Evolutionary conservation across 2,113 vertebrate species (phyloP), one percentile per base, ranked within the genome.

Genomic region (Tetraodon nigroviridis): DNA sequence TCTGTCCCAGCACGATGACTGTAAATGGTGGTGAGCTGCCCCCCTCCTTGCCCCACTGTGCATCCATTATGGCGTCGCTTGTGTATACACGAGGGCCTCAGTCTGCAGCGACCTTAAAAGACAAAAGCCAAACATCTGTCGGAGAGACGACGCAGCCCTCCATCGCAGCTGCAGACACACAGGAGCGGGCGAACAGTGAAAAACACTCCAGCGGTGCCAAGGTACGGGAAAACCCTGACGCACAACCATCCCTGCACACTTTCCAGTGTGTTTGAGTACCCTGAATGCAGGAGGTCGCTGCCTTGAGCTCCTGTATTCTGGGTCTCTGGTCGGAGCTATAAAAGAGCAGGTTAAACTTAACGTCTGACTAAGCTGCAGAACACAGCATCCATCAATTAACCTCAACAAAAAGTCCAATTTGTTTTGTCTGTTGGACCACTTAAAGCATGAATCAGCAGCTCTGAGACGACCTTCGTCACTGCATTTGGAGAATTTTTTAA

Each of bases 71-170:
- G 29, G 57, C 2, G 2, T 45, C 70, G 70, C 78, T 78, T 64
- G 0, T 83, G 83, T 88, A 87, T 85, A 86, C 64, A 77, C 32
- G 42, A 60, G 20, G 53, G 51, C 64, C 14, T 70, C 65, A 41
- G 78, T 75, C 69, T 73, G 61, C 69, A 51, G 41, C 24, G 1
- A 57, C 83, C 81, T 80, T 78, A 73, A 80, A 84, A 84, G 79
- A 79, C 69, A 63, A 75, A 78, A 66, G 40, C 70, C 60, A 16
- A 64, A 75, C 71, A 76, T 71, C 74, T 72, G 72, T 29, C 37
- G 18, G 18, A 71, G 61, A 71, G 64, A 61, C 60, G n/a, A 44
- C 24, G 12, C 55, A 0, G 32, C 62, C 32, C 42, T 50, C 63
- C 57, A 46, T 71, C 51, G 20, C 51, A 60, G 57, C 54, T 71